Conservation (phyloP, 1,140 invertebrate genomes). For the Bilobella aurantiaca region DNA sequence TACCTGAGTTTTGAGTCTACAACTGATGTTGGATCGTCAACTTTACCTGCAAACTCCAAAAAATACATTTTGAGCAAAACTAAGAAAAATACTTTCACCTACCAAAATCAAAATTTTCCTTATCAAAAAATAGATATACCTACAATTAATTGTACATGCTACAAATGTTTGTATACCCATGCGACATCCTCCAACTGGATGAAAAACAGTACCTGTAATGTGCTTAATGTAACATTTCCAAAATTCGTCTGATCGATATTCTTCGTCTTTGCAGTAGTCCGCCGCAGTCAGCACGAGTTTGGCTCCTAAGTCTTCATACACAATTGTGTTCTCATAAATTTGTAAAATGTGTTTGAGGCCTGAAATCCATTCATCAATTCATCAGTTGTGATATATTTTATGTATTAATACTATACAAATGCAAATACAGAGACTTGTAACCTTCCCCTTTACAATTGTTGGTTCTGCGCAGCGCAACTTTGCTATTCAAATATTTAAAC, state of each 20-base stretch:
- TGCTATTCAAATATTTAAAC: no score
- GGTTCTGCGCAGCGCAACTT: no score
- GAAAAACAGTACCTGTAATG: constrained; percentile 58
- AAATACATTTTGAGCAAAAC: background rate
- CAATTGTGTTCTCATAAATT: constrained; percentile 6
- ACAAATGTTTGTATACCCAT: constrained; percentile 6
- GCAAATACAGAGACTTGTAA: no score
- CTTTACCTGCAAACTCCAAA: background rate
- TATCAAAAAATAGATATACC: no score
- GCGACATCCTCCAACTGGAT: constrained; percentile 4
- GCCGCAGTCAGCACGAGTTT: constrained; percentile 51
- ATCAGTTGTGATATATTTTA: no score
- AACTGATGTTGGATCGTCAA: background rate
- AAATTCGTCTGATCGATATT: constrained; percentile 64
- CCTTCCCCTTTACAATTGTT: no score
- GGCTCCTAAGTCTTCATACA: constrained; percentile 55
- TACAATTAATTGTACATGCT: no score
- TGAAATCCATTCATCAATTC: no score
- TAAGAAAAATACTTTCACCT: no score
- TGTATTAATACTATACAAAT: no score
- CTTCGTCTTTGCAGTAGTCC: constrained; percentile 60
- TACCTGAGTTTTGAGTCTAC: background rate
- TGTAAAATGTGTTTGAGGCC: constrained; percentile 1
- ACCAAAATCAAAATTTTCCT: no score
- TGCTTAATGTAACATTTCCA: constrained; percentile 74